Base-by-base conservation (phyloP, 92 coral and sea anemone species). In the Montipora capitata region DNA sequence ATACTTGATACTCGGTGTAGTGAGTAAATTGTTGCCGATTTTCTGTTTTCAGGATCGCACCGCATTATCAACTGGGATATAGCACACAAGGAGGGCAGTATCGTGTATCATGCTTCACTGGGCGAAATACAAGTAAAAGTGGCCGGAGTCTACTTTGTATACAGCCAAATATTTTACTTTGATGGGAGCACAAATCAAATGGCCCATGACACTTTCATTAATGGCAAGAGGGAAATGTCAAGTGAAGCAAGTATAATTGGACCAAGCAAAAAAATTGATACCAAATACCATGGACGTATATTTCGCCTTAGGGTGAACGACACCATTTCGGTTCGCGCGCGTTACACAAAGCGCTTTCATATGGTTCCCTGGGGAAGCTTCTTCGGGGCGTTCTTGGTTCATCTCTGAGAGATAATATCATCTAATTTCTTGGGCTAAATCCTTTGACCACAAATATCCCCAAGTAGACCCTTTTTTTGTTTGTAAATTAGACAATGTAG, bases 321-420 rank as follows among this genome's bases (percentile, higher is more conserved):
- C 67, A 86, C 63, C 38, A 83, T 95, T 52, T 88, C 95, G 40
- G 91, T 95, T 41, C 67, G 94, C 38, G 90, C 84, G 5, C 91
- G 93, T 17, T 90, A 63, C 51, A 83, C 88, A 2, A 79, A 62
- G 51, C 72, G 40, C n/a, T 91, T 68, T 71, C 35, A 49, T 40
- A 91, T 93, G 93, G 67, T 66, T 54, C 85, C 80, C 13, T 8
- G 40, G 27, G 88, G 86, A 56, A 93, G 96, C 52, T 95, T 85
- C 78, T 95, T 95, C 65, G 98, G 98, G 5, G 96, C 96, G 2
- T 91, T 90, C 86, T 68, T 95, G 57, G 77, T 95, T 56, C 91
- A 91, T 61, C 91, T 75, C 48, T 68, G 40, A 76, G 45, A 16
- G 63, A 74, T 8, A 3, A 74, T 2, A 9, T 4, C 10, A 11